phyloP scores from a whole-genome alignment of 2,113 vertebrate species.

The Maccullochella peelii region DNA sequence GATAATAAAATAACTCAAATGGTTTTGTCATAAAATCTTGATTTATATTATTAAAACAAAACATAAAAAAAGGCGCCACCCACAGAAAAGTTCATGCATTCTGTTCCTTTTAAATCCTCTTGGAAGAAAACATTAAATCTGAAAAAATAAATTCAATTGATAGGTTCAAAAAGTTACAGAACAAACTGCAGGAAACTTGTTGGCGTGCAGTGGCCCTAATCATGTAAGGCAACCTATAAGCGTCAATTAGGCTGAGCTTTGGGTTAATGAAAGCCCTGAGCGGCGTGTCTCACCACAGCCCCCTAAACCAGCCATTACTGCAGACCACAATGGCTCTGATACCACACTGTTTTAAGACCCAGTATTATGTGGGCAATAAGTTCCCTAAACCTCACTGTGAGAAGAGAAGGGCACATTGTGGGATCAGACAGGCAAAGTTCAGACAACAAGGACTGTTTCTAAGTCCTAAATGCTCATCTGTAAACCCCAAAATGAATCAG shows the following conservation, averaged over 20 bases:
- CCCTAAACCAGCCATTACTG: constrained; percentile 69
- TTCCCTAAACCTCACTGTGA: constrained; percentile 55
- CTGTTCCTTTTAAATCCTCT: constrained; percentile 8
- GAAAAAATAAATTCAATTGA: background rate
- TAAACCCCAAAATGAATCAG: constrained; percentile 40
- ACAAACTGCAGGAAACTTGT: constrained; percentile 43
- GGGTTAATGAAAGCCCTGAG: constrained; percentile 72
- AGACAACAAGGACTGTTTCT: constrained; percentile 46
- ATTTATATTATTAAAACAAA: constrained; percentile 1
- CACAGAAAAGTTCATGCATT: background rate
- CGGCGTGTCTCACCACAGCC: constrained; percentile 63
- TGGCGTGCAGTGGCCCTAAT: constrained; percentile 53
- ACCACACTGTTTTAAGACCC: constrained; percentile 76
- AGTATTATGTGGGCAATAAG: constrained; percentile 73
- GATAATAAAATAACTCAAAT: constrained; percentile 9
- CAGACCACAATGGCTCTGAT: constrained; percentile 73
- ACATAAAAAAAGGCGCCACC: background rate
- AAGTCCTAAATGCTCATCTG: constrained; percentile 34
- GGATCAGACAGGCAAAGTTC: constrained; percentile 49
- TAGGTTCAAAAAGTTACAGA: constrained; percentile 31
- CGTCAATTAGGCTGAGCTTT: constrained; percentile 63
- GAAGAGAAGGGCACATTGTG: constrained; percentile 36
- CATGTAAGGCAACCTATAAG: constrained; percentile 47
- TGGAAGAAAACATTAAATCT: constrained; percentile 14
- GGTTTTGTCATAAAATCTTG: constrained; percentile 4